Evolutionary conservation across 1,140 invertebrate species (phyloP), one percentile per base, ranked within the genome.

Genomic region (Drosophila nasuta): DNA sequence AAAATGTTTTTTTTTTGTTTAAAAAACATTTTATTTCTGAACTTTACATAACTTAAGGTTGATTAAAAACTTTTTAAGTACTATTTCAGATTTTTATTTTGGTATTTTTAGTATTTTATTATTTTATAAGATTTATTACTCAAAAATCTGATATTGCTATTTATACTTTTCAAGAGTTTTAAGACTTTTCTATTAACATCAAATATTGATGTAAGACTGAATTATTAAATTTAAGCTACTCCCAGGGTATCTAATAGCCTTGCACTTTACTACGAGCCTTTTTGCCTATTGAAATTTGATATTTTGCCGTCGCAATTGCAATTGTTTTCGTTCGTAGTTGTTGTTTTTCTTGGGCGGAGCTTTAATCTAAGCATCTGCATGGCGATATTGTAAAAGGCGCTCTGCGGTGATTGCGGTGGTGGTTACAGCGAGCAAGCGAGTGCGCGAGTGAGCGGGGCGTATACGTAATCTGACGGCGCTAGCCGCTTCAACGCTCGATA

Each of bases 401-500:
- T 8, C 17, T 33, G n/a, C 4, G 38, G 49, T 17, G 49, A 7
- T 15, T 15, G 13, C 4, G 38, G 13, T n/a, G 45, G 15, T 15
- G 15, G 1, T 30, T 51, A 30, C 49, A 51, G 20, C 20, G 20
- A 20, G 20, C 3, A 3, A 20, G 20, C 2, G 20, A 25, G 3
- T 3, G 0, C 0, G 20, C 0, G 20, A 20, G 20, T 3, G 20
- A 38, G 20, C 48, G 75, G 33, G 81, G 67, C 81, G 81, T 85
- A 85, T 83, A 81, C 81, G 81, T 85, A 86, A 83, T 85, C 20
- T 41, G 81, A 56, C 62, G 75, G 71, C 66, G 62, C 60, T 68
- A 73, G 79, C 78, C 79, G 82, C 82, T 79, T 87, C 79, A 46
- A 45, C 33, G 81, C 82, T 71, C 68, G 78, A 87, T 89, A 89